A percentile compares a stretch with the other conserved stretches of the same genome.
Evolutionary conservation across 2,113 vertebrate genomes (phyloP).

Genomic region (Potamarius usumacintae): DNA sequence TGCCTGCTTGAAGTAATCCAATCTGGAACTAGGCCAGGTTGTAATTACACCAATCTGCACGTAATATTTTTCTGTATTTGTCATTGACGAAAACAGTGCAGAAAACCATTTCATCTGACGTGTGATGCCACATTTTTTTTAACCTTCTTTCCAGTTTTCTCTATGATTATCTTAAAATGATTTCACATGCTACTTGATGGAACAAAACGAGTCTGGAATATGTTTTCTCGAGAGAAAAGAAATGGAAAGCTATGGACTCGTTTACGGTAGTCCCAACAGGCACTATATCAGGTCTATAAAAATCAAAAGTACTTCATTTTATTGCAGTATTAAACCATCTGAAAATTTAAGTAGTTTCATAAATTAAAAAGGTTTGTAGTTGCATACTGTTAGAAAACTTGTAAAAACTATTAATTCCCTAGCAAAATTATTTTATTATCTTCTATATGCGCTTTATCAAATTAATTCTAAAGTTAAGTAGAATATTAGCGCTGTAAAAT

Average conservation of each 20-base stretch:
- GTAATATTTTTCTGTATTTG: conserved; percentile 11
- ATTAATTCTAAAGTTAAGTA: background rate
- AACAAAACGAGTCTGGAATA: background rate
- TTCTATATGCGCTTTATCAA: conserved; percentile 13
- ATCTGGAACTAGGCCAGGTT: background rate
- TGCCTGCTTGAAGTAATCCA: background rate
- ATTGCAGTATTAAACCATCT: conserved; percentile 77
- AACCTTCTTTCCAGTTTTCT: background rate
- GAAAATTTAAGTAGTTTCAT: conserved; percentile 74
- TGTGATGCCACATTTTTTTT: background rate
- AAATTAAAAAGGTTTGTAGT: conserved; percentile 67
- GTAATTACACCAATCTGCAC: background rate
- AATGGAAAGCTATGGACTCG: conserved; percentile 54
- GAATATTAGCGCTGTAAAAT: conserved; percentile 1
- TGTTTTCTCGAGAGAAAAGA: conserved; percentile 56
- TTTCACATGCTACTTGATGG: background rate
- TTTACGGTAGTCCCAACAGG: conserved; percentile 72
- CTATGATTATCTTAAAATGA: background rate
- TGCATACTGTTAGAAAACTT: conserved; percentile 65
- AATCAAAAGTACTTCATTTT: conserved; percentile 79
- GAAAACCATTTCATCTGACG: background rate
- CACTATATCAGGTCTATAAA: conserved; percentile 84
- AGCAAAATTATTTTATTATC: conserved; percentile 59
- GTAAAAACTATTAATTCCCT: conserved; percentile 66
- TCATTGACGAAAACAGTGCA: background rate